Percentiles rank a stretch among this genome's conserved stretches.
Conservation (phyloP, 2,888 invertebrate genomes). For the Napeogenes sylphis region DNA sequence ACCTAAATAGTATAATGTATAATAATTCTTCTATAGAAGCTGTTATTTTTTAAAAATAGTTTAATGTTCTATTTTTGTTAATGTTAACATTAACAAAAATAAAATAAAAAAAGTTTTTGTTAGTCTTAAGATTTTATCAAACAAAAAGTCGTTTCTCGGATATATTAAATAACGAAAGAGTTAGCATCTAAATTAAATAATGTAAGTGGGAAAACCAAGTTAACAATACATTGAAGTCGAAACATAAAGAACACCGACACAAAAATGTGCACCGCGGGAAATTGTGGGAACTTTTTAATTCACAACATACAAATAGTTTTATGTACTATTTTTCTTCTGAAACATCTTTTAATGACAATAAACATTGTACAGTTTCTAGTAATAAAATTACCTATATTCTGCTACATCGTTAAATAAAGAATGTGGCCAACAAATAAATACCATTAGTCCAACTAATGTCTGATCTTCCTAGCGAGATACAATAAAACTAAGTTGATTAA, state of each 20-base stretch:
- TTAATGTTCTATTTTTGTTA: no score
- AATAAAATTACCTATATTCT: slow-evolving; percentile 29
- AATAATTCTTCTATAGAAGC: no score
- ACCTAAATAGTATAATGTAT: background rate
- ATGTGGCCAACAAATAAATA: slow-evolving; percentile 47
- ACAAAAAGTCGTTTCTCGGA: no score
- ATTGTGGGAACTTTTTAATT: slow-evolving; percentile 31
- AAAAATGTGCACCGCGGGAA: slow-evolving; percentile 23
- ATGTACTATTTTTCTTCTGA: slow-evolving; percentile 17
- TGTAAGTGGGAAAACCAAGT: slow-evolving; percentile 26
- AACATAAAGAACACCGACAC: slow-evolving; percentile 30
- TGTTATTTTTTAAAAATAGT: no score
- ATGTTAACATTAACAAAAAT: no score
- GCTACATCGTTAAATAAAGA: slow-evolving; percentile 24
- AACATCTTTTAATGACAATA: slow-evolving; percentile 25
- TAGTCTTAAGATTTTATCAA: no score
- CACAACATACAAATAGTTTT: slow-evolving; percentile 28
- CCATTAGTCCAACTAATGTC: slow-evolving; percentile 49
- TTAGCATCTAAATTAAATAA: slow-evolving; percentile 23
- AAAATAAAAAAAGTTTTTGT: no score
- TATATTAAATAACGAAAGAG: background rate
- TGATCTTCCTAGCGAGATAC: slow-evolving; percentile 41
- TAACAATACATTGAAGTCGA: slow-evolving; percentile 26
- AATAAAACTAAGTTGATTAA: slow-evolving; percentile 61
- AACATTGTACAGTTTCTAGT: slow-evolving; percentile 24